Evolutionary conservation across 2,113 vertebrate genomes (phyloP), one percentile per base, ranked within the genome.

Genomic region (Excalfactoria chinensis): DNA sequence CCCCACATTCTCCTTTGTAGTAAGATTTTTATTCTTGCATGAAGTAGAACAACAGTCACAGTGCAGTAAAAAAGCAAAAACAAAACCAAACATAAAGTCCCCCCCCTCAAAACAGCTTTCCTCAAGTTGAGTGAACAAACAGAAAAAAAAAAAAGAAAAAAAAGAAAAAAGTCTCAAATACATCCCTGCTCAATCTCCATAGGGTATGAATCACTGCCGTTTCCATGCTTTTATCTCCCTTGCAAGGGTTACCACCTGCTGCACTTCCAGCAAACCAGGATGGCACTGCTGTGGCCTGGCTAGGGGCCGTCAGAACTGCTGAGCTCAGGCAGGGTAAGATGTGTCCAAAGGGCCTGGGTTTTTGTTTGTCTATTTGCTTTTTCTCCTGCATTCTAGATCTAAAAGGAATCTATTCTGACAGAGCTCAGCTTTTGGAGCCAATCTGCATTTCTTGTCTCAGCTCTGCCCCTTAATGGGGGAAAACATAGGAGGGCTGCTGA

Each of bases 201-300:
- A 46, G 83, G 69, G 75, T 60, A 85, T 37, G 86, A 94, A 91
- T 89, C 85, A 64, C 15, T 76, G 60, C 34, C 60, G 35, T 73
- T 95, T 94, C 92, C 71, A 86, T 67, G 79, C 63, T 85, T 94
- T 95, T 95, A 91, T 86, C 88, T 95, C 75, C 88, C 83, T 96
- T 86, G 86, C 76, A 76, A 93, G 87, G 88, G 87, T 93, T 87
- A 85, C 59, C 87, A 73, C 93, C 85, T 87, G 91, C 91, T 93
- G 85, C 44, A 34, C 46, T 79, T 93, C 75, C 89, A 94, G 88
- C 82, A 85, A 75, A 71, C 76, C 55, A 85, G 82, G 64, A 63
- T 56, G 68, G 35, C 34, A 69, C 10, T 87, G 63, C 37, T 0
- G 0, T 41, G 78, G 44, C 84, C 82, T 79, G 78, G 49, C 59